Evolutionary conservation across 2,113 vertebrate genomes (phyloP).

Genomic region (Kryptolebias marmoratus): DNA sequence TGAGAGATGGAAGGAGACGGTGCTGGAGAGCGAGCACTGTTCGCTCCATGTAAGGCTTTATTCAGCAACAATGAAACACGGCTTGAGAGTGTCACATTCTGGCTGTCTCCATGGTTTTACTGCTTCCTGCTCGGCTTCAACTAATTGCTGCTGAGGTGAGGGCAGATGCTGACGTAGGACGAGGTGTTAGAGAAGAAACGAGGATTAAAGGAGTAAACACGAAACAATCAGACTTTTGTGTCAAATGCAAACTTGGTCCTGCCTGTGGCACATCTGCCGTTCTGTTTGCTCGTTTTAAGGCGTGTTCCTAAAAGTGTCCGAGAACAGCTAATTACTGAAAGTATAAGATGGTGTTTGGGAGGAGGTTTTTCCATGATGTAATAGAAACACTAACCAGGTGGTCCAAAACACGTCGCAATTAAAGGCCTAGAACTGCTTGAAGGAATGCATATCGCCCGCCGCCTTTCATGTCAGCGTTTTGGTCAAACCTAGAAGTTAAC

Average conservation of each 20-base stretch:
- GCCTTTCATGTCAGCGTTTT: no score
- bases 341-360: conserved; percentile 1
- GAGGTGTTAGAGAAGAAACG: conserved; percentile 44
- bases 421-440: no score
- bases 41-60: conserved; percentile 74
- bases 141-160: conserved; percentile 47
- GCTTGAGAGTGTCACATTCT: conserved; percentile 65
- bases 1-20: conserved; percentile 15
- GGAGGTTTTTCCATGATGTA: conserved; percentile 4
- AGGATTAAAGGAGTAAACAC: conserved; percentile 58
- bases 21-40: conserved; percentile 35
- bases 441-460: no score
- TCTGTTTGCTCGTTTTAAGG: conserved; percentile 7
- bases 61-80: conserved; percentile 62
- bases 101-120: conserved; percentile 63
- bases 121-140: conserved; percentile 59
- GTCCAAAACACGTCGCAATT: conserved; percentile 2
- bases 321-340: neutral
- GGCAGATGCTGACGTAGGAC: conserved; percentile 61
- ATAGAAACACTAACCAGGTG: conserved; percentile 7
- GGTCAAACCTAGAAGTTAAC: no score
- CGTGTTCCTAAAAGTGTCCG: conserved; percentile 10
- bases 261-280: conserved; percentile 12
- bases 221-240: conserved; percentile 33
- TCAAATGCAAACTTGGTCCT: neutral